A percentile compares a stretch with the other conserved stretches of the same genome.
Evolutionary conservation across 1,140 invertebrate genomes (phyloP).

Genomic region (Belonocnema kinseyi): DNA sequence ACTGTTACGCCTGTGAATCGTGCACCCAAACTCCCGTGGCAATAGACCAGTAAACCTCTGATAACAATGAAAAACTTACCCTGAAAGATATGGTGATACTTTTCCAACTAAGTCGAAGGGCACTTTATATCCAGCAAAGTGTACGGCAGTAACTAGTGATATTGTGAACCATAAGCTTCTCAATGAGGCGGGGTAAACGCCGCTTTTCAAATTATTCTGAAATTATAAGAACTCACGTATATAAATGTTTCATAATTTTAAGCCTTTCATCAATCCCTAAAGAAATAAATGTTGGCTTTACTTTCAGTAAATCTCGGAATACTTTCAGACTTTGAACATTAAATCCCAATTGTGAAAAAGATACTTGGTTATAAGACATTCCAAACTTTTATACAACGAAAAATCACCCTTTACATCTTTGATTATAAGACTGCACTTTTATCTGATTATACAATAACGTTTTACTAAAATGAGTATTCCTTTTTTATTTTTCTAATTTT

Average conservation of each 20-base stretch:
- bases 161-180: slow-evolving; percentile 89
- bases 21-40: too few species aligned
- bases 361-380: too few species aligned
- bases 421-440: too few species aligned
- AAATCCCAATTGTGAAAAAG: background rate
- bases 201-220: slow-evolving; percentile 96
- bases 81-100: slow-evolving; percentile 80
- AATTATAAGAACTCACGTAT: slow-evolving; percentile 62
- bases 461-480: background rate
- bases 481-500: slow-evolving; percentile 35
- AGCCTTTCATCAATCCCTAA: background rate
- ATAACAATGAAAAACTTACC: slow-evolving; percentile 73
- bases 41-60: too few species aligned
- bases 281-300: too few species aligned
- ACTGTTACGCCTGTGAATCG: too few species aligned
- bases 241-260: background rate
- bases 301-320: too few species aligned
- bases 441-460: too few species aligned
- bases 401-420: too few species aligned
- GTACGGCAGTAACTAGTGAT: slow-evolving; percentile 85
- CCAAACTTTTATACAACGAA: too few species aligned
- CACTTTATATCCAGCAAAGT: slow-evolving; percentile 87
- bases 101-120: slow-evolving; percentile 84
- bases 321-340: background rate
- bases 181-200: slow-evolving; percentile 95